Conservation (phyloP, 92 coral and sea anemone genomes). For the Umimayanthus kanabou region DNA sequence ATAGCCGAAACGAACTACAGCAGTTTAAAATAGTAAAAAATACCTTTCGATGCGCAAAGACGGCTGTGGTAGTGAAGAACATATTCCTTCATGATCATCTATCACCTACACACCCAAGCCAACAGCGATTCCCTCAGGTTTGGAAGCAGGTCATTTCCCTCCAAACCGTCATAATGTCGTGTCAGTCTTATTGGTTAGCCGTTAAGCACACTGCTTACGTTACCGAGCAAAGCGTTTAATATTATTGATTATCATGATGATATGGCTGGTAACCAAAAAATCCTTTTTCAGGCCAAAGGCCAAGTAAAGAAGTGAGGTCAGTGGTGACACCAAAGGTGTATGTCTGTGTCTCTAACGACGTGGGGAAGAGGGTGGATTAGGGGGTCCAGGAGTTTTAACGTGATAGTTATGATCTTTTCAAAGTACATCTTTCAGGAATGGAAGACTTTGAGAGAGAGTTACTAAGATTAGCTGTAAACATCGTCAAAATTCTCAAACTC, state of each 20-base stretch:
- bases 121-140: constrained; percentile 14
- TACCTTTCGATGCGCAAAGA: not conserved
- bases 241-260: not conserved
- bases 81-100: not conserved
- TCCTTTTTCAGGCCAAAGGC: not conserved
- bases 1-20: not conserved
- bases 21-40: too few species aligned
- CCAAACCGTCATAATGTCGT: constrained; percentile 35
- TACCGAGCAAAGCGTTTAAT: not conserved
- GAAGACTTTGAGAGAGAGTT: not conserved
- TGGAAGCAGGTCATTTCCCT: constrained; percentile 20
- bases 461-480: not conserved
- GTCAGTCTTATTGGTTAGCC: not conserved
- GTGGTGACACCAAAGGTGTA: not conserved
- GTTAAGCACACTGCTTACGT: not conserved
- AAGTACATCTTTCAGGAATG: not conserved
- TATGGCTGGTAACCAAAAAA: not conserved
- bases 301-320: not conserved
- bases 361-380: too few species aligned
- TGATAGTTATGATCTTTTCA: too few species aligned
- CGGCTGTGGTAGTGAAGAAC: not conserved
- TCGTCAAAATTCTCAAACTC: not conserved
- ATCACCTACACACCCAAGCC: not conserved
- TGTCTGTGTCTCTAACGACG: not conserved
- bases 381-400: too few species aligned